phyloP scores from a whole-genome alignment of 2,888 invertebrate genomes.

The Athalia cordata region DNA sequence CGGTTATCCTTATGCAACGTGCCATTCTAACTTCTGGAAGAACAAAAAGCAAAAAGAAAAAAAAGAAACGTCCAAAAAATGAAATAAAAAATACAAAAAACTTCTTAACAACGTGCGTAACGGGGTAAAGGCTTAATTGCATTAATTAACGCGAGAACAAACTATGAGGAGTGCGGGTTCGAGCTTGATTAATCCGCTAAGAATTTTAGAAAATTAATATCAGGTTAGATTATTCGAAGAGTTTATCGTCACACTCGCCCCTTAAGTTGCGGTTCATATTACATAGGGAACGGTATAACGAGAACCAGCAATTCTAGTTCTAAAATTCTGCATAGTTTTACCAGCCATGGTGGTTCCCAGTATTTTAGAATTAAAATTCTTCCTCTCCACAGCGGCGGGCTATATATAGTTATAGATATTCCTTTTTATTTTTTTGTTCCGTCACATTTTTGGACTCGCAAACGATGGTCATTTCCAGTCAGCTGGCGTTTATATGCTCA shows the following conservation, averaged over 20 bases:
- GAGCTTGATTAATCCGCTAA: constrained; percentile 9
- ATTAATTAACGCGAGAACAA: constrained; percentile 26
- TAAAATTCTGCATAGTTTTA: not conserved
- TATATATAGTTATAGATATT: not conserved
- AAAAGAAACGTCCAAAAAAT: too few relatives aligned
- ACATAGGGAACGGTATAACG: constrained; percentile 8
- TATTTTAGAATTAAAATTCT: constrained; percentile 21
- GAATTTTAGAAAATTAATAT: constrained; percentile 37
- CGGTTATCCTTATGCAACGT: constrained; percentile 26
- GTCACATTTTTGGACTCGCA: not conserved
- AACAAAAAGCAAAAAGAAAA: not conserved
- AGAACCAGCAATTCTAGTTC: not conserved
- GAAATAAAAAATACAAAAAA: not conserved
- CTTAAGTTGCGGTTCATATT: not conserved
- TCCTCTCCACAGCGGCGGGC: not conserved
- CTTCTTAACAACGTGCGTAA: constrained; percentile 32
- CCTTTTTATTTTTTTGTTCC: not conserved
- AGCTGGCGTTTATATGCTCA: too few relatives aligned
- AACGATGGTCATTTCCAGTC: too few relatives aligned
- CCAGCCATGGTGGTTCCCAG: not conserved
- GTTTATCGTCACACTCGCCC: constrained; percentile 26
- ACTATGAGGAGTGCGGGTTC: not conserved
- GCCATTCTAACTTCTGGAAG: constrained; percentile 1
- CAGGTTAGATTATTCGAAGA: constrained; percentile 3
- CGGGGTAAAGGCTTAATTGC: constrained; percentile 34